Evolutionary conservation across 2,113 vertebrate genomes (phyloP).

Genomic region (Hyla sarda): DNA sequence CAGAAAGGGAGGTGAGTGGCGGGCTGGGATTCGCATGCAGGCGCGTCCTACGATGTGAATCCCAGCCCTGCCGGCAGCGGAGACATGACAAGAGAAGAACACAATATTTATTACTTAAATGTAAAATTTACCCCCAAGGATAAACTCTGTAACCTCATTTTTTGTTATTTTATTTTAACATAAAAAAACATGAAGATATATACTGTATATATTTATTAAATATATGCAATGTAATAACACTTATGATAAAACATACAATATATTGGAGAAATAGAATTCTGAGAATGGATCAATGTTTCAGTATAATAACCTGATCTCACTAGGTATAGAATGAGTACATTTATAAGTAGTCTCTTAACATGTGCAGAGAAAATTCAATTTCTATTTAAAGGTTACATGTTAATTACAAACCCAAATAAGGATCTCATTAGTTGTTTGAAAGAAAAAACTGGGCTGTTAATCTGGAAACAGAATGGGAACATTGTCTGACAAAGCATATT

Average conservation of each 20-base stretch:
- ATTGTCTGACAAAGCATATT: conserved; percentile 52
- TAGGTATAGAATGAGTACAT: background rate
- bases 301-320: background rate
- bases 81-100: too few relatives aligned
- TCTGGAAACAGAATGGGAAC: conserved; percentile 31
- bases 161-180: too few relatives aligned
- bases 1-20: too few relatives aligned
- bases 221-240: too few relatives aligned
- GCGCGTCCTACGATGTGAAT: too few relatives aligned
- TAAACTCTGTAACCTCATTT: too few relatives aligned
- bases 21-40: too few relatives aligned
- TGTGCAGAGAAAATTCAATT: background rate
- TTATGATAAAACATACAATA: background rate
- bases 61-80: too few relatives aligned
- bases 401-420: conserved; percentile 47
- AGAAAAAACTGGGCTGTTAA: conserved; percentile 46
- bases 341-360: background rate
- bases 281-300: background rate
- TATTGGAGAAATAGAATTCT: background rate
- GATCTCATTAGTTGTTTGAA: conserved; percentile 48
- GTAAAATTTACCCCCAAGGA: too few relatives aligned
- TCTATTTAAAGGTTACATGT: conserved; percentile 48
- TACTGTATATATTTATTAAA: too few relatives aligned
- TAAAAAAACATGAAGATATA: too few relatives aligned
- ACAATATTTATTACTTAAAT: too few relatives aligned